These are phyloP conservation scores for Anableps anableps DNA, from an alignment of 2,797 vertebrate species.

Conservation along the genomic window DNA sequence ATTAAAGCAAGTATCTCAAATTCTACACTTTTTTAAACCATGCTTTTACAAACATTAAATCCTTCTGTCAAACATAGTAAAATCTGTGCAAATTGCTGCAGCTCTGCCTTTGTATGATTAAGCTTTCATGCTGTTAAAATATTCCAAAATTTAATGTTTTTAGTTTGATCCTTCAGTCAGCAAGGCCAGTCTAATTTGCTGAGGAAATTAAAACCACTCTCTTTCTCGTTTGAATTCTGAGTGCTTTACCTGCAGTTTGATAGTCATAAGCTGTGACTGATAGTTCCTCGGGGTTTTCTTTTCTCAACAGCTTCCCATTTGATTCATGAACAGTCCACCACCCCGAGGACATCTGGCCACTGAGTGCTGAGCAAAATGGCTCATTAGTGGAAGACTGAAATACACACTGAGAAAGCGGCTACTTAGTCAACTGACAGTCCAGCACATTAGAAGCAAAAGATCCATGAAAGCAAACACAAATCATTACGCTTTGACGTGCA, in stretches of 20 bases:
- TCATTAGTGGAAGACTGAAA: conserved; percentile 63
- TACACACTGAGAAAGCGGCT: conserved; percentile 40
- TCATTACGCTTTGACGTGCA: conserved; percentile 44
- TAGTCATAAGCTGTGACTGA: conserved; percentile 15
- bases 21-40: conserved; percentile 38
- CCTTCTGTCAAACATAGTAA: conserved; percentile 36
- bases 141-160: conserved; percentile 2
- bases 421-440: conserved; percentile 56
- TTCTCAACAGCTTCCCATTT: conserved; percentile 43
- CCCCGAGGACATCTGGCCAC: conserved; percentile 52
- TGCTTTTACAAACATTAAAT: conserved; percentile 43
- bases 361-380: conserved; percentile 47
- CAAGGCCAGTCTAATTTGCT: not conserved
- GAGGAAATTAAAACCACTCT: not conserved
- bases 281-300: conserved; percentile 33
- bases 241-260: conserved; percentile 17
- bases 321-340: conserved; percentile 23
- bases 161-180: not conserved
- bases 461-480: conserved; percentile 37
- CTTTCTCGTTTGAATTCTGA: not conserved
- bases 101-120: conserved; percentile 17
- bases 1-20: conserved; percentile 66
- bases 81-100: conserved; percentile 35
- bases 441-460: conserved; percentile 43
- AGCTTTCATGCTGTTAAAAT: conserved; percentile 12